Evolutionary conservation across 2,888 invertebrate species (phyloP), one percentile per base, ranked within the genome.

Genomic region (Ernsta delagoae): DNA sequence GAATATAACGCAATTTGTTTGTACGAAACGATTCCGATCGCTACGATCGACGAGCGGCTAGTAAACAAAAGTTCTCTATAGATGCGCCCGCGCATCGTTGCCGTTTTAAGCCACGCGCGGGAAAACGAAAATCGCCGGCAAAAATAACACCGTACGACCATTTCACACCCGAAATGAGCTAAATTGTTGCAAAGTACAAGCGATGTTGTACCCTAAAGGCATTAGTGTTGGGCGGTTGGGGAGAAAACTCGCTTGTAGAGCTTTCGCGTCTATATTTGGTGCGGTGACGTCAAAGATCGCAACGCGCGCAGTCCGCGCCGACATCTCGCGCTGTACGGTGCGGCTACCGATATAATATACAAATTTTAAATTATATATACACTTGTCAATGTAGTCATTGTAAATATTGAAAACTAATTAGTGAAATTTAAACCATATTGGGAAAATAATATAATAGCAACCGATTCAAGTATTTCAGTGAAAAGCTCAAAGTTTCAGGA

Each of bases 81-180:
- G 75, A 72, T 73, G 78, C 77, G 81, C 79, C 78, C 78, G 80
- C 77, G 78, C 80, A 79, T 77, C 84, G 87, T 91, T 87, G 88
- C 92, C 92, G 92, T 92, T 92, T 92, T 81, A 90, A 92, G 92
- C 78, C 89, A 88, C 85, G 87, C 86, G 82, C 83, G 83, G 85
- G 84, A 87, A 87, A 85, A 85, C 84, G 88, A 85, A 88, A 87
- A 88, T 84, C 84, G 84, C 86, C 83, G 83, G 89, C 91, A 86
- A 92, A 93, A 93, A 93, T 93, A 93, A 92, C 92, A 88, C 83
- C 76, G 82, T 82, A 77, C 84, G 83, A 84, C 87, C 86, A 86
- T 88, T 88, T 88, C 85, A 81, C 82, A 60, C 61, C 48, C 56
- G 36, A 74, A 83, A 85, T 70, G 77, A 70, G 81, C 34, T 77